Conservation (phyloP, 1,140 invertebrate genomes). For the Caerostris extrusa region DNA sequence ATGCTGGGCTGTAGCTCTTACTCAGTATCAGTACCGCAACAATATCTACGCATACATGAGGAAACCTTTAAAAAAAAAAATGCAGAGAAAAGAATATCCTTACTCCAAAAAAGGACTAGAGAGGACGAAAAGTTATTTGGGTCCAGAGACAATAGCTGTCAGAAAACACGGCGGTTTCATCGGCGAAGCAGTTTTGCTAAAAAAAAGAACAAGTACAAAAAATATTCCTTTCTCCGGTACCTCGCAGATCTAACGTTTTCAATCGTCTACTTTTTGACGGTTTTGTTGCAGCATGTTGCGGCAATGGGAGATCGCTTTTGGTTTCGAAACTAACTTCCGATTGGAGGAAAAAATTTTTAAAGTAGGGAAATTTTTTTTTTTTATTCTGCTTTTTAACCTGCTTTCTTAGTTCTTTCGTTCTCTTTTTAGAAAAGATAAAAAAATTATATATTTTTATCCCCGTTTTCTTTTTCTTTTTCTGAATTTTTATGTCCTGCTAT, state of each 20-base stretch:
- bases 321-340: constrained; percentile 48
- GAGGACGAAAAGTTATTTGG: constrained; percentile 61
- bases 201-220: constrained; percentile 1
- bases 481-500: too few species aligned
- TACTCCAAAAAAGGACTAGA: not conserved
- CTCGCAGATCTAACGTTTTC: constrained; percentile 24
- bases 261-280: constrained; percentile 37
- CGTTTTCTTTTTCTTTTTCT: too few species aligned
- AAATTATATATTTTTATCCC: too few species aligned
- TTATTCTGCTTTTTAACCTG: too few species aligned
- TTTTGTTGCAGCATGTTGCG: constrained; percentile 45
- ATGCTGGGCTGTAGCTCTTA: not conserved
- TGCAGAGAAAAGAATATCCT: not conserved
- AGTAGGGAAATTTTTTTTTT: not conserved
- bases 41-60: not conserved
- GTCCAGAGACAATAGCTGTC: constrained; percentile 60
- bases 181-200: not conserved
- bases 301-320: constrained; percentile 29
- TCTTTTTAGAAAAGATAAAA: too few species aligned
- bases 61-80: not conserved
- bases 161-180: constrained; percentile 1
- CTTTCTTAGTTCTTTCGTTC: too few species aligned
- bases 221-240: constrained; percentile 5
- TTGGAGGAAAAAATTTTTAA: constrained; percentile 16
- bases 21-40: not conserved